Base-by-base conservation (phyloP, 2,888 invertebrate species). In the Lutraria lutraria region DNA sequence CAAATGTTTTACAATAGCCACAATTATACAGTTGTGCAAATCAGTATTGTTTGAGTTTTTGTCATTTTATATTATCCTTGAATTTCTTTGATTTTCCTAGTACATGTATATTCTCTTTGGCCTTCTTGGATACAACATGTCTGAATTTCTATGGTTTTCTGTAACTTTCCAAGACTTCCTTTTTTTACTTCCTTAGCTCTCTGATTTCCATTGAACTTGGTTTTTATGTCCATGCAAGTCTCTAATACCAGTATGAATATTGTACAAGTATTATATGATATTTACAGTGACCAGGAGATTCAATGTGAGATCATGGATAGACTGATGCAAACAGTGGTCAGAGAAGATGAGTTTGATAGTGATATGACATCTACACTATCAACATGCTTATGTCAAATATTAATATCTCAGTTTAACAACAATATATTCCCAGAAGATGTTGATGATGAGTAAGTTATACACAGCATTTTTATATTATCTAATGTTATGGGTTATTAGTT, bases 281-380 rank as follows among this genome's bases (percentile, higher is more conserved):
- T 29, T 94, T 93, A 10, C 93, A 97, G 97, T 86, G 96, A 97
- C 86, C 95, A 96, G 86, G 97, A 96, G 90, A 94, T 94, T 88
- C 97, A 97, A 94, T 98, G 98, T 96, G 97, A 97, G 95, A 96
- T 97, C 25, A 97, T 98, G 97, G 98, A 98, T 94, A 97, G 97
- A 92, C 96, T 98, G 91, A 97, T 98, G 89, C 97, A 98, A 95
- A 97, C 97, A 94, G 97, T 98, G 29, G 97, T 97, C 21, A 95
- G 96, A 88, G 96, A 96, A 94, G 95, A 95, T 34, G 95, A 96
- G 85, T 97, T 97, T 93, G 98, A 98, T 92, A 97, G 97, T 88
- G 98, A 98, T 90, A 97, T 97, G 91, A 97, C 97, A 84, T 96
- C 97, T 12, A 96, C 97, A 8, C 96, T 98, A 85, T 97, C 98